Evolutionary conservation across 2,113 vertebrate species (phyloP).

Genomic region (Crotophaga sulcirostris): DNA sequence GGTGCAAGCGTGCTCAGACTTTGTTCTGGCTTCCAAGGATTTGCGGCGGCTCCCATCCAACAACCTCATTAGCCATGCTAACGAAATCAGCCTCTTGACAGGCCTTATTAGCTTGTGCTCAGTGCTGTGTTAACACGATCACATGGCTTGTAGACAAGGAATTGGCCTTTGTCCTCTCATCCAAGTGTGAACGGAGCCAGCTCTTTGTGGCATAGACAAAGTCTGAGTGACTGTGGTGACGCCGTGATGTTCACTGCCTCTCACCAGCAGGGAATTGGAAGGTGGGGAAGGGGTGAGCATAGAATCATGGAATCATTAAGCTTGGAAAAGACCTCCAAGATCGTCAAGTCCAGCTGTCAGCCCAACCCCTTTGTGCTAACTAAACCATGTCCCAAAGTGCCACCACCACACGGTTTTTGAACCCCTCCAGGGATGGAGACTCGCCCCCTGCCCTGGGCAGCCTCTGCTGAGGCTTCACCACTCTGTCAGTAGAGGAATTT

Average conservation of each 20-base stretch:
- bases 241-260: rapidly evolving
- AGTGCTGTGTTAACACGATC: rapidly evolving
- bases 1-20: neutral
- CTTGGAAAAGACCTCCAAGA: too few relatives aligned
- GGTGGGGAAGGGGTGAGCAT: too few relatives aligned
- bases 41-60: neutral
- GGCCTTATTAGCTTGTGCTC: neutral
- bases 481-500: too few relatives aligned
- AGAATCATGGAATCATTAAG: too few relatives aligned
- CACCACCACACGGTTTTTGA: too few relatives aligned
- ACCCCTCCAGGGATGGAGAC: too few relatives aligned
- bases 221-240: neutral
- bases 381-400: too few relatives aligned
- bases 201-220: neutral
- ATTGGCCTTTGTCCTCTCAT: neutral
- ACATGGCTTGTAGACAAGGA: neutral
- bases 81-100: neutral
- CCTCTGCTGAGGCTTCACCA: too few relatives aligned
- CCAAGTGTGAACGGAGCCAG: neutral
- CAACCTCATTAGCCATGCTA: neutral
- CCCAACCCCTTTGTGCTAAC: too few relatives aligned
- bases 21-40: neutral
- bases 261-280: neutral
- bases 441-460: too few relatives aligned
- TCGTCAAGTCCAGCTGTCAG: too few relatives aligned